A percentile compares a stretch with the other conserved stretches of the same genome.
These are phyloP conservation scores for Araneus ventricosus DNA, from an alignment of 1,140 invertebrate genomes.

Conservation along the genomic window DNA sequence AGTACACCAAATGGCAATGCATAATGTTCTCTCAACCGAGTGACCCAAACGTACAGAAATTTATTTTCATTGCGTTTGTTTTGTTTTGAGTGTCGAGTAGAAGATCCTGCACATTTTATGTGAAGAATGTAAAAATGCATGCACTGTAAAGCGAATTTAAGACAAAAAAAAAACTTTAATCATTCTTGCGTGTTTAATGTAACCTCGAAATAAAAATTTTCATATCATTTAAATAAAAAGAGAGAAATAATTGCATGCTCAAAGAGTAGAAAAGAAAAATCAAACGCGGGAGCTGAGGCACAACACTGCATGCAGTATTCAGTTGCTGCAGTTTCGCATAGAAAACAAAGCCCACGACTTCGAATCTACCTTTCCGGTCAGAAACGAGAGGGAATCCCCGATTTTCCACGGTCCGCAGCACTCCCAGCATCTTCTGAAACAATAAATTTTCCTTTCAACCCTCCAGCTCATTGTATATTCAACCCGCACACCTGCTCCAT, in stretches of 20 bases:
- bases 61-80: too few species aligned
- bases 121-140: too few species aligned
- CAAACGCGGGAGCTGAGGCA: neutral
- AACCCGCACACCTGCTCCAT: conserved; percentile 14
- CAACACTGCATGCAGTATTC: neutral
- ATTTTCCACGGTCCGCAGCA: neutral
- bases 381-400: conserved; percentile 38
- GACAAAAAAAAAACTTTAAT: too few species aligned
- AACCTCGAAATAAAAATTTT: too few species aligned
- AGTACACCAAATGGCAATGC: too few species aligned
- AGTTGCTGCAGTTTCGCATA: neutral
- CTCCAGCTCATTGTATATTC: conserved; percentile 9
- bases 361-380: neutral
- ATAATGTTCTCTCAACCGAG: too few species aligned
- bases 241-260: neutral
- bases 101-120: too few species aligned
- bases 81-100: too few species aligned
- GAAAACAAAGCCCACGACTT: conserved; percentile 13
- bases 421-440: neutral
- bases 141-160: too few species aligned
- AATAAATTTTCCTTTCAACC: neutral
- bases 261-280: neutral
- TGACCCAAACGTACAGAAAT: too few species aligned
- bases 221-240: too few species aligned
- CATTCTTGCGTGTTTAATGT: too few species aligned